Conservation (phyloP, 2,888 invertebrate genomes). For the Hipparchia semele region DNA sequence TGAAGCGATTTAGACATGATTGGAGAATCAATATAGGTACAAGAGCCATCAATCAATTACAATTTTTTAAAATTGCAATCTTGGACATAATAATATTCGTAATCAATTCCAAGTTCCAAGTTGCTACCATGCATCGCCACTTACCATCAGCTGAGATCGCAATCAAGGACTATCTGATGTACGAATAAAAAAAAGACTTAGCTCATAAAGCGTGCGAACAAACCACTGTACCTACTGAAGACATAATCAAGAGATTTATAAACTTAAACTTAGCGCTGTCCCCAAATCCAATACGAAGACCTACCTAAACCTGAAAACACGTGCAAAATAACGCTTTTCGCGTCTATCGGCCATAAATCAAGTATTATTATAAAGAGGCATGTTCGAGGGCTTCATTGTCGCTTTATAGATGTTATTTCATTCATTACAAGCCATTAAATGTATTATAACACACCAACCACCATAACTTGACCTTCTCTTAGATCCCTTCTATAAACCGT, state of each 20-base stretch:
- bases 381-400: slow-evolving; percentile 80
- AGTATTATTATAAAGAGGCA: slow-evolving; percentile 76
- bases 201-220: background rate
- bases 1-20: no score
- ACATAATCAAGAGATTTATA: slow-evolving; percentile 46
- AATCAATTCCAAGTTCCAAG: no score
- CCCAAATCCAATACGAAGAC: slow-evolving; percentile 54
- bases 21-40: no score
- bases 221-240: background rate
- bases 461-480: slow-evolving; percentile 46
- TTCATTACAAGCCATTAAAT: slow-evolving; percentile 83
- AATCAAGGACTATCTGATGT: no score
- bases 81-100: no score
- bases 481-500: slow-evolving; percentile 33
- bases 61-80: no score
- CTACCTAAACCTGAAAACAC: slow-evolving; percentile 65
- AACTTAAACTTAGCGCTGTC: slow-evolving; percentile 45
- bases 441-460: slow-evolving; percentile 74
- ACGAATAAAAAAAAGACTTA: background rate
- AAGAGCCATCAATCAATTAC: no score
- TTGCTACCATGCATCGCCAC: no score
- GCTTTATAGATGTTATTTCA: slow-evolving; percentile 82
- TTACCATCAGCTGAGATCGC: no score
- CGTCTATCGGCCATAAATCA: slow-evolving; percentile 76
- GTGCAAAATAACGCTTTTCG: slow-evolving; percentile 77